Base-by-base conservation (phyloP, 2,113 vertebrate genomes). In the Myrmecobius fasciatus region DNA sequence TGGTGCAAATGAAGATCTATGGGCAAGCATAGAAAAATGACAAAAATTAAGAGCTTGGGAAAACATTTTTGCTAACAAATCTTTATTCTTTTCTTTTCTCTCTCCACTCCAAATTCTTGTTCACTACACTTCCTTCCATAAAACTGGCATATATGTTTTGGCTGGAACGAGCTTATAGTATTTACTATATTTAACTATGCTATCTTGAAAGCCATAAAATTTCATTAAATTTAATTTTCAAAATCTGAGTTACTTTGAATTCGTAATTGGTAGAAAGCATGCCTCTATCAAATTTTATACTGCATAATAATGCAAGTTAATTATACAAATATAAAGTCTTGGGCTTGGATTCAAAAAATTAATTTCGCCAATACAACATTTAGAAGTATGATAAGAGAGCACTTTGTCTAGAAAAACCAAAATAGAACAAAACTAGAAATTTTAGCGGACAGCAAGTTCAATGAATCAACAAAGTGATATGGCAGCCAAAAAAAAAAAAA, bases 1-100 rank as follows among this genome's bases (percentile, higher is more conserved):
- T 91, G 89, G 49, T 53, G 96, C 49, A 96, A 95, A 93, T 83
- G 94, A 67, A 95, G 52, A 93, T 93, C 31, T 48, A 96, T 0
- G 28, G 14, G 88, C 47, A 90, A 91, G 91, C 90, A 89, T 48
- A 93, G 26, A 54, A 97, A 95, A 94, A 89, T 0, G 54, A 8
- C 91, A 97, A 96, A 36, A 90, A 96, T 3, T 0, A 90, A 67
- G 17, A 75, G n/a, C 83, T 43, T 20, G 8, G 17, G n/a, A 83
- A 43, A 31, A 31, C 22, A 43, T 75, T 75, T 75, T n/a, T n/a
- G 67, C n/a, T 43, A 83, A 6, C 22, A 83, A 22, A 22, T 2
- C 43, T 43, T n/a, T 83, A 12, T n/a, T 75, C 31, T 17, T 20
- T 67, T 67, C 12, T n/a, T n/a, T 14, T 43, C 20, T 75, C 28